phyloP scores from a whole-genome alignment of 53 echinoderm and acorn worm species.

The Paracentrotus lividus region DNA sequence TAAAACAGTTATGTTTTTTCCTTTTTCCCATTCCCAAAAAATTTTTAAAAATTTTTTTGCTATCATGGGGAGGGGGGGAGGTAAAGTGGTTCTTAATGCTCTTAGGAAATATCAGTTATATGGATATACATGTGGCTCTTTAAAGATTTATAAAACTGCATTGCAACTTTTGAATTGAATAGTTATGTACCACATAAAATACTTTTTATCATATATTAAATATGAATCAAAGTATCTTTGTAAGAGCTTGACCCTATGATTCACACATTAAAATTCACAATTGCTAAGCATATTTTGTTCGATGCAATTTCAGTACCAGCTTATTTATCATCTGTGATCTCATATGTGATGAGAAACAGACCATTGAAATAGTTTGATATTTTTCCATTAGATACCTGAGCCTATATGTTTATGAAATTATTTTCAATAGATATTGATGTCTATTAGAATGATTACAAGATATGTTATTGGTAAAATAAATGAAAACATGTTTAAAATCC shows the following conservation, averaged over 20 bases:
- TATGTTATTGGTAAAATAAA: not conserved
- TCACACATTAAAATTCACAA: not conserved
- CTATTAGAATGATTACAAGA: constrained; percentile 9
- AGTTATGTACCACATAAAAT: no score
- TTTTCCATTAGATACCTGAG: not conserved
- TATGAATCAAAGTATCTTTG: not conserved
- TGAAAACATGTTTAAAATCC: not conserved
- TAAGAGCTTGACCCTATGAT: not conserved
- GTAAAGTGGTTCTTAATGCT: not conserved
- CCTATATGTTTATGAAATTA: not conserved
- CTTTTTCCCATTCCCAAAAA: not conserved
- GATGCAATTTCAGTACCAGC: not conserved
- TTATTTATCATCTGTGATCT: not conserved
- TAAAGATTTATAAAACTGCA: not conserved
- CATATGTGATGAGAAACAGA: constrained; percentile 7
- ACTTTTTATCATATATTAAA: no score
- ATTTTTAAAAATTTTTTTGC: no score
- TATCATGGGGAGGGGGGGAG: no score
- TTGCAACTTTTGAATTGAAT: no score
- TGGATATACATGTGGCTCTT: not conserved
- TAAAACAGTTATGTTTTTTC: not conserved
- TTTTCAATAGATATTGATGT: not conserved
- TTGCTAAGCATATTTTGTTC: not conserved
- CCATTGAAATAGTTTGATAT: not conserved
- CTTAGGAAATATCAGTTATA: not conserved